A percentile compares a stretch with the other conserved stretches of the same genome.
phyloP scores from a whole-genome alignment of 2,888 invertebrate genomes.

The Mythimna lalbum region DNA sequence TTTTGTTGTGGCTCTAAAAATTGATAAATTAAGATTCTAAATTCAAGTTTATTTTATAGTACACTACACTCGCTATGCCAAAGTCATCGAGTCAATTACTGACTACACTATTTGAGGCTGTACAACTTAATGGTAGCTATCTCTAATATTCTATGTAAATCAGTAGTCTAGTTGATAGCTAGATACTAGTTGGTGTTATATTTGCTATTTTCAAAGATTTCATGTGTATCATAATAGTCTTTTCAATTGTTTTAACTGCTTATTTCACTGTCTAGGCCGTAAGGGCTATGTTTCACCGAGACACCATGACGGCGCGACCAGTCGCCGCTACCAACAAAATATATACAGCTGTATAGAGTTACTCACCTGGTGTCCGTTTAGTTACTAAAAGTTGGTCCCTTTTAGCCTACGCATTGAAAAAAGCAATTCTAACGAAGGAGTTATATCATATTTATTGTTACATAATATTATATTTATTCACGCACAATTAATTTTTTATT shows the following conservation, averaged over 20 bases:
- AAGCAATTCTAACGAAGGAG: not conserved
- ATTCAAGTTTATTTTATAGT: slow-evolving; percentile 3
- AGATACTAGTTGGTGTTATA: slow-evolving; percentile 48
- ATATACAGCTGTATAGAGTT: no score
- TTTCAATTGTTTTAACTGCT: slow-evolving; percentile 8
- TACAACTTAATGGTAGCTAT: slow-evolving; percentile 48
- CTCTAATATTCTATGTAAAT: slow-evolving; percentile 47
- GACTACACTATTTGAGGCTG: slow-evolving; percentile 58
- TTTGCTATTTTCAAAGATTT: slow-evolving; percentile 30
- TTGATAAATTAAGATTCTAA: slow-evolving; percentile 14
- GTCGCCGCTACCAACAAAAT: no score
- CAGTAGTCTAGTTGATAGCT: slow-evolving; percentile 44
- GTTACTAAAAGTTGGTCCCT: not conserved
- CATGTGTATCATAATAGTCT: slow-evolving; percentile 17
- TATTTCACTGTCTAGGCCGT: slow-evolving; percentile 5
- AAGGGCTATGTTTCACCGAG: no score
- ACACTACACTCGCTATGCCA: slow-evolving; percentile 46
- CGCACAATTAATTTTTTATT: slow-evolving; percentile 48
- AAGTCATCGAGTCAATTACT: slow-evolving; percentile 60
- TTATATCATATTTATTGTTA: slow-evolving; percentile 5
- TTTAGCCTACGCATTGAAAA: slow-evolving; percentile 11
- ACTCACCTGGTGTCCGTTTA: no score
- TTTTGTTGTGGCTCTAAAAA: not conserved
- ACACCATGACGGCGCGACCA: no score
- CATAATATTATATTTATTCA: slow-evolving; percentile 24